phyloP scores from a whole-genome alignment of 2,797 vertebrate species.

The Poecilia velifera region DNA sequence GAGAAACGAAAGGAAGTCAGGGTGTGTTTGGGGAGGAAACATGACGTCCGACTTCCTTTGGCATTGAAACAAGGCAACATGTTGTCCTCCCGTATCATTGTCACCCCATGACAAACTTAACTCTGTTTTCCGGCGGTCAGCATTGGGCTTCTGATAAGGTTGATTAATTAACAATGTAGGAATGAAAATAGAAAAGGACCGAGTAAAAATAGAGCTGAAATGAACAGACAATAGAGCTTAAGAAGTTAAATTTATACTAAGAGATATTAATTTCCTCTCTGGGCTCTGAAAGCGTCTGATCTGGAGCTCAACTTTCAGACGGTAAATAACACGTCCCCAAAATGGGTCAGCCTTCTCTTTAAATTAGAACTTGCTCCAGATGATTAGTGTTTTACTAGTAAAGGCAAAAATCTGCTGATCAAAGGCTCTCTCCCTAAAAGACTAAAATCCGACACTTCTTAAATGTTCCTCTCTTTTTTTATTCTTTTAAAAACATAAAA shows the following conservation, averaged over 20 bases:
- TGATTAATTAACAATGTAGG: background rate
- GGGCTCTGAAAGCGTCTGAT: constrained; percentile 43
- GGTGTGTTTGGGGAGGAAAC: constrained; percentile 40
- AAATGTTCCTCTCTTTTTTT: constrained; percentile 19
- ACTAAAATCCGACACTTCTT: constrained; percentile 54
- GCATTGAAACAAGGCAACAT: constrained; percentile 11
- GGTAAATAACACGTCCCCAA: constrained; percentile 36
- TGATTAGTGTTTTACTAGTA: constrained; percentile 50
- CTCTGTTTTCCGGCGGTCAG: constrained; percentile 34
- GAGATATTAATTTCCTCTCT: constrained; percentile 27
- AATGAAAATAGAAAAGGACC: constrained; percentile 21
- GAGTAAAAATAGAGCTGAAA: background rate
- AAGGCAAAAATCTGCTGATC: constrained; percentile 45
- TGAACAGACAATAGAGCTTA: constrained; percentile 5
- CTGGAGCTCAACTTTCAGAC: constrained; percentile 29
- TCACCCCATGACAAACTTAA: constrained; percentile 13
- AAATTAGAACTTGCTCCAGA: constrained; percentile 51
- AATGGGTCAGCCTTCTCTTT: constrained; percentile 53
- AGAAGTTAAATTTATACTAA: constrained; percentile 28
- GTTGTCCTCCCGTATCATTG: constrained; percentile 27
- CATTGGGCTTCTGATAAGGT: background rate
- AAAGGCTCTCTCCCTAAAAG: constrained; percentile 42
- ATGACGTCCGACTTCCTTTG: constrained; percentile 35
- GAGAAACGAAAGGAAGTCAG: constrained; percentile 38
- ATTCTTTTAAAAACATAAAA: constrained; percentile 30